Base-by-base conservation (phyloP, 2,888 invertebrate genomes). In the Athetis lepigone region DNA sequence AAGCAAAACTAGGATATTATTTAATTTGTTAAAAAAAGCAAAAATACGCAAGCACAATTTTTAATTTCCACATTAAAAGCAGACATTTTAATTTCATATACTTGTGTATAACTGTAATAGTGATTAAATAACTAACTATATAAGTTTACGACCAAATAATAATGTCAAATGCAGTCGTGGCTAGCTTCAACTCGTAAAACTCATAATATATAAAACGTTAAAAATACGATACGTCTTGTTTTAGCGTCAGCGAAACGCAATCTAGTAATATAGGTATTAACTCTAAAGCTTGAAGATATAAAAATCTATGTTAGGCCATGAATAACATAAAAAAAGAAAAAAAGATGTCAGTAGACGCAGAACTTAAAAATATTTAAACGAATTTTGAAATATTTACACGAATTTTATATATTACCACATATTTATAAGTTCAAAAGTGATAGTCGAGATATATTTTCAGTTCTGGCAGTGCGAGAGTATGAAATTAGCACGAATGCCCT, bases 401-500 rank as follows among this genome's bases (percentile, higher is more conserved):
- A n/a, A n/a, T n/a, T n/a, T n/a, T n/a, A n/a, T n/a, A n/a, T n/a
- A n/a, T n/a, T n/a, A n/a, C n/a, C n/a, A n/a, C n/a, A n/a, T n/a
- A n/a, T n/a, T n/a, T n/a, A n/a, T n/a, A n/a, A 47, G 16, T 18
- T 19, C 9, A 33, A 49, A 39, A 47, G 1, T 9, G 23, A 9
- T 51, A n/a, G 6, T n/a, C 13, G 36, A 64, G 46, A 66, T 51
- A 61, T 52, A 21, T 51, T 73, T 75, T 59, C 45, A 76, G 60
- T 37, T 46, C 40, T 18, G 42, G 4, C 8, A 39, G 21, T 36
- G 29, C 4, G 16, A 55, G 56, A 39, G 25, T 72, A 47, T 57
- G 76, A 75, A 76, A 76, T 70, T 70, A 78, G 70, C 60, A 45
- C 70, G 46, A 63, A 65, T 76, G 70, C 67, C 78, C 70, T 70